Base-by-base conservation (phyloP, 1,140 invertebrate species). In the Drosophila saltans region DNA sequence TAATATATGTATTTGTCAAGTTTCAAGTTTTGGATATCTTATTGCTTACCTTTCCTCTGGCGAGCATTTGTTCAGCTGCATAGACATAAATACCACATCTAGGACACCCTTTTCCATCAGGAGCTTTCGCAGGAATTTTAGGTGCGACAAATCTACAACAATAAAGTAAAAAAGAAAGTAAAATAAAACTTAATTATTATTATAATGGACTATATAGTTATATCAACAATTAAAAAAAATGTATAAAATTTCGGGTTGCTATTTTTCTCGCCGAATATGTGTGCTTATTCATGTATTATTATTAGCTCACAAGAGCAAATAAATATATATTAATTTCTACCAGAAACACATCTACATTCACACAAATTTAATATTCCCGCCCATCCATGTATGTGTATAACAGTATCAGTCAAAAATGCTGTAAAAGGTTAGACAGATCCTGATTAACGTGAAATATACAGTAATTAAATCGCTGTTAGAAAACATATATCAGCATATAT, bases 41-140 rank as follows among this genome's bases (percentile, higher is more conserved):
- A 7, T 2, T n/a, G 3, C 11, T 59, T 45, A 77, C 74, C 74
- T 77, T 77, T 26, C 97, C 97, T 80, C 96, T 95, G 63, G 97
- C 97, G 86, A 98, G 94, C 97, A 98, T 98, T 93, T 98, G 97
- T 93, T 98, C 97, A 55, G 97, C 97, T 68, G 97, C 97, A 93
- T 98, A 98, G n/a, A 98, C 97, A 91, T 94, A 97, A 77, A 97
- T 97, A 66, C 97, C 97, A 92, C 97, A 98, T 77, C 97, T 94
- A 24, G 97, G 97, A 88, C 97, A 98, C 59, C 97, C 97, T 92
- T 98, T 94, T 24, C 97, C 97, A 78, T 96, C 95, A 30, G 96
- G 96, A 55, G 96, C 96, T 55, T 77, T 64, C 11, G 74, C 55
- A 28, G 74, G 74, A 61, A 77, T 70, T 59, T 77, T 77, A 0